Conservation (phyloP, 64 coral and sea anemone genomes). For the Montipora efflorescens region DNA sequence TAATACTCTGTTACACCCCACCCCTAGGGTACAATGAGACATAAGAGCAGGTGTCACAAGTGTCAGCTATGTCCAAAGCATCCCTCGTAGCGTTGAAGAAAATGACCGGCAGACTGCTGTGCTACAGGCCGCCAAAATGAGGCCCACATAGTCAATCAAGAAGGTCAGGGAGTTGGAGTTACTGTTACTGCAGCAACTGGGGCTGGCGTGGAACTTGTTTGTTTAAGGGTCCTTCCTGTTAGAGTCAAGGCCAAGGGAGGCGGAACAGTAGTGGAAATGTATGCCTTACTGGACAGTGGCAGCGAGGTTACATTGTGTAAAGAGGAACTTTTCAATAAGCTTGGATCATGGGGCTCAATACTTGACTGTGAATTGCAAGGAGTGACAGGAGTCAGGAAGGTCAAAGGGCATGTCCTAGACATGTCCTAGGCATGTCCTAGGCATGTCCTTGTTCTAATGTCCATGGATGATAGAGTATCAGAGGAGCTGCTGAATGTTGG, state of each 20-base stretch:
- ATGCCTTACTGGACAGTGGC: slow-evolving; percentile 77
- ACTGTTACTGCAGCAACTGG: background rate
- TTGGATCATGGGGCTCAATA: slow-evolving; percentile 28
- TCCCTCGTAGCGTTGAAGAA: background rate
- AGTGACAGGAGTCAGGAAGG: slow-evolving; percentile 19
- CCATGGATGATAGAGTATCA: slow-evolving; percentile 18
- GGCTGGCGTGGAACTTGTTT: background rate
- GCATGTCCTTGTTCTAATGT: background rate
- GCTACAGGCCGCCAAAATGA: slow-evolving; percentile 14
- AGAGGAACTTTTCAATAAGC: slow-evolving; percentile 26
- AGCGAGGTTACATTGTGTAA: slow-evolving; percentile 73
- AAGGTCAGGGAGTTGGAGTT: background rate
- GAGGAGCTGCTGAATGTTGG: slow-evolving; percentile 30
- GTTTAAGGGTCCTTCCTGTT: background rate
- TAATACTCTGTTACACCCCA: slow-evolving; percentile 77
- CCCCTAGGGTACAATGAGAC: background rate
- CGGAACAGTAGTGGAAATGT: slow-evolving; percentile 19
- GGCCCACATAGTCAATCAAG: background rate
- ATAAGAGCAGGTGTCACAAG: background rate
- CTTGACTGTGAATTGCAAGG: slow-evolving; percentile 8
- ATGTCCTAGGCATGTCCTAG: no score
- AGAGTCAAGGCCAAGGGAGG: background rate
- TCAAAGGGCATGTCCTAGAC: slow-evolving; percentile 2
- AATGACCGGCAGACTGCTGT: background rate
- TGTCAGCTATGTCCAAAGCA: background rate